Evolutionary conservation across 2,113 vertebrate genomes (phyloP).

Genomic region (Aythya baeri): DNA sequence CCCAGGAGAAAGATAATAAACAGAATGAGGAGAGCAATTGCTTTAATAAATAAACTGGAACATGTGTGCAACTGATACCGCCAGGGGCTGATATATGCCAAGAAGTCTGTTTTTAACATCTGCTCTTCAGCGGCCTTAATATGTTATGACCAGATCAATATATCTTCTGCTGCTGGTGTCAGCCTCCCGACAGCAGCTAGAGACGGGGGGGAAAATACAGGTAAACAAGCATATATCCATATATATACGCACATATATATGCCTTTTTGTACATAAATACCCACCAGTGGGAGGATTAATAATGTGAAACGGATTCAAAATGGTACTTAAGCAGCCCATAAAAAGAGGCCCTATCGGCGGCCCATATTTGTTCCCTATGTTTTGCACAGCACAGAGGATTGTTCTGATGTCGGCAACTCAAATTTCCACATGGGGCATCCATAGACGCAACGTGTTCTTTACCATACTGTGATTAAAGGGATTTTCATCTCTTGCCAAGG

Average conservation of each 20-base stretch:
- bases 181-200: constrained; percentile 32
- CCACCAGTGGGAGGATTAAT: constrained; percentile 51
- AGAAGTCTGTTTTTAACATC: constrained; percentile 67
- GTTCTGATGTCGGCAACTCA: constrained; percentile 70
- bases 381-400: constrained; percentile 58
- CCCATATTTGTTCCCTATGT: constrained; percentile 43
- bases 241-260: background rate
- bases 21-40: constrained; percentile 51
- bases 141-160: constrained; percentile 68
- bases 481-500: background rate
- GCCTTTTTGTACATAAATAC: background rate
- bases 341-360: constrained; percentile 8
- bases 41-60: constrained; percentile 60
- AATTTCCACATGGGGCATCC: constrained; percentile 57
- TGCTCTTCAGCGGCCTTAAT: constrained; percentile 70
- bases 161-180: constrained; percentile 51
- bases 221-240: background rate
- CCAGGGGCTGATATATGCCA: constrained; percentile 41
- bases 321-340: constrained; percentile 33
- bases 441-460: background rate
- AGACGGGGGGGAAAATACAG: background rate
- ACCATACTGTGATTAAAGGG: background rate
- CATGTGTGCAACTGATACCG: constrained; percentile 39
- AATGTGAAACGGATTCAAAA: constrained; percentile 49
- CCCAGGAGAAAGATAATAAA: constrained; percentile 61